Evolutionary conservation across 2,113 vertebrate species (phyloP).

Genomic region (Myotis brandtii): DNA sequence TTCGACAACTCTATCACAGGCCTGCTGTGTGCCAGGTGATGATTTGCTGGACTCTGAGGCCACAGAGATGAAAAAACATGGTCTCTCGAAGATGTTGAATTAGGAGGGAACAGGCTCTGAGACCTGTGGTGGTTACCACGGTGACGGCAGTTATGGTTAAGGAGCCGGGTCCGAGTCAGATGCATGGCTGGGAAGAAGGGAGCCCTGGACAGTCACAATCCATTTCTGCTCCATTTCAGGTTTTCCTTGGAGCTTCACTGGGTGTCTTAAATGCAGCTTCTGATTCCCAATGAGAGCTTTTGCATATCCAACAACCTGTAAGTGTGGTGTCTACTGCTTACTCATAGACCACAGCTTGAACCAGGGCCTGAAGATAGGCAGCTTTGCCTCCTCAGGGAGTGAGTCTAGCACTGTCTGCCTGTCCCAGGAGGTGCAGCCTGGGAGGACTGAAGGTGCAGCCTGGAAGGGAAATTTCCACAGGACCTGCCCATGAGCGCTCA

Average conservation of each 20-base stretch:
- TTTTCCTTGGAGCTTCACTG: background rate
- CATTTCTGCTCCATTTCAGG: background rate
- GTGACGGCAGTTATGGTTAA: accelerated
- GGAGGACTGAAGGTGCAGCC: too few relatives aligned
- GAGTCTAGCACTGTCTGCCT: background rate
- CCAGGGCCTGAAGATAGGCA: background rate
- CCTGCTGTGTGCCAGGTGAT: background rate
- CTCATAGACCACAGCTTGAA: background rate
- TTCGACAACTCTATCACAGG: background rate
- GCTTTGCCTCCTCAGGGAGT: accelerated
- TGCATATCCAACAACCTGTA: background rate
- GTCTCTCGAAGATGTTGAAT: background rate
- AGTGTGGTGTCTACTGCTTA: background rate
- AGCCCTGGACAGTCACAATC: background rate
- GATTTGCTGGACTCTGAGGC: background rate
- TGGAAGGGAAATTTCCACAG: too few relatives aligned
- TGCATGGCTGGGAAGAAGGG: background rate
- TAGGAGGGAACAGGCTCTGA: background rate
- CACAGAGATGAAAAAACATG: background rate
- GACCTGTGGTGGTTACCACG: accelerated
- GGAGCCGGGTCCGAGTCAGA: background rate
- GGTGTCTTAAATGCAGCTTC: background rate
- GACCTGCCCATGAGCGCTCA: too few relatives aligned
- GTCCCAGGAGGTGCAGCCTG: too few relatives aligned
- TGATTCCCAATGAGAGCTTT: background rate